Evolutionary conservation across 2,113 vertebrate species (phyloP).

Genomic region (Syngnathus scovelli): DNA sequence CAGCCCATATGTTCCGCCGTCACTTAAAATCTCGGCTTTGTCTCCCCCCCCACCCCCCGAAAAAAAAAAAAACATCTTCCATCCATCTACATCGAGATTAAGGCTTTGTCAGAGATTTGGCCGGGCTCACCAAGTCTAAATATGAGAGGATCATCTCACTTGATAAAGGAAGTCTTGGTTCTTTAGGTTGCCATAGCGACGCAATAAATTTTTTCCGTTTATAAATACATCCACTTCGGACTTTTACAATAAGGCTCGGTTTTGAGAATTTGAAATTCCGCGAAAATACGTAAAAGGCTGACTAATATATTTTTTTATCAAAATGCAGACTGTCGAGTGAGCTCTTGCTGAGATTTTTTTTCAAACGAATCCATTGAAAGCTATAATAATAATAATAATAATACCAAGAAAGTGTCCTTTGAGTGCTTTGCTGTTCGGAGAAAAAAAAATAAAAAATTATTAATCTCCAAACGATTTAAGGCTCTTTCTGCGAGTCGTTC

Average conservation of each 20-base stretch:
- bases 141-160: conserved; percentile 51
- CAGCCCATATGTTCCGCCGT: conserved; percentile 60
- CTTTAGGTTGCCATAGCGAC: conserved; percentile 38
- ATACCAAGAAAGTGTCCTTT: conserved; percentile 17
- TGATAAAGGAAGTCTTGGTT: conserved; percentile 34
- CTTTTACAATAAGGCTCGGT: background rate
- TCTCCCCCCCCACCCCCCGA: conserved; percentile 32
- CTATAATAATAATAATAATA: background rate
- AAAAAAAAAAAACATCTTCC: conserved; percentile 41
- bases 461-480: conserved; percentile 56
- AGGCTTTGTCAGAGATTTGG: conserved; percentile 66
- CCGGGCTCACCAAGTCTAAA: conserved; percentile 61
- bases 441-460: conserved; percentile 17
- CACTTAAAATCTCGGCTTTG: conserved; percentile 58
- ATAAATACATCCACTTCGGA: background rate
- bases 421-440: conserved; percentile 45
- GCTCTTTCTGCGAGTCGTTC: conserved; percentile 42
- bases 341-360: no score
- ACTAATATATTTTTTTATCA: no score
- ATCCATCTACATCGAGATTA: conserved; percentile 57
- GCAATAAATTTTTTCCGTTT: background rate
- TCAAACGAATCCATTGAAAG: background rate
- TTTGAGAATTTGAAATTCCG: background rate
- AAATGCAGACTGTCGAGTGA: no score
- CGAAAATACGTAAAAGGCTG: background rate